Percentiles rank a stretch among this genome's conserved stretches.
phyloP scores from a whole-genome alignment of 2,888 invertebrate species.

The Rhyacophila evoluta region DNA sequence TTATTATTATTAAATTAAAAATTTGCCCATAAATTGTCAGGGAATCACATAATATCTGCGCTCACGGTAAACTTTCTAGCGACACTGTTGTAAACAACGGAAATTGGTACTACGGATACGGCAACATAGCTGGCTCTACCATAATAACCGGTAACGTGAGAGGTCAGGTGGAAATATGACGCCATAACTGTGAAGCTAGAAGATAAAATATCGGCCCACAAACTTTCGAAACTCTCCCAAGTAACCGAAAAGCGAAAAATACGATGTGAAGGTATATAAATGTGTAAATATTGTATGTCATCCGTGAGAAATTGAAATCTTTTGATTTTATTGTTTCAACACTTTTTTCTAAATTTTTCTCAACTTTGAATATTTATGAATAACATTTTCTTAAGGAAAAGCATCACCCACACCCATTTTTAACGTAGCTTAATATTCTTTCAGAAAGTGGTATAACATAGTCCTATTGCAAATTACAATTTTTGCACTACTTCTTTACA shows the following conservation, averaged over 20 bases:
- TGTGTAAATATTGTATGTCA: slow-evolving; percentile 6
- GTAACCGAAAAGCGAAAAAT: not conserved
- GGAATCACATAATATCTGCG: not conserved
- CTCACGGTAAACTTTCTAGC: not conserved
- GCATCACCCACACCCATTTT: not conserved
- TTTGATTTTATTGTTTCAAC: not conserved
- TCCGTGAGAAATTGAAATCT: not conserved
- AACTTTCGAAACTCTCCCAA: slow-evolving; percentile 3
- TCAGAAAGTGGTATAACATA: not conserved
- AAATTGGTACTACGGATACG: slow-evolving; percentile 39
- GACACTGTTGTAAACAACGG: slow-evolving; percentile 42
- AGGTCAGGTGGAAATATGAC: slow-evolving; percentile 49
- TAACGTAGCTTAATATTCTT: no score
- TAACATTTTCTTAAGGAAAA: not conserved
- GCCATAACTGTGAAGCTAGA: slow-evolving; percentile 30
- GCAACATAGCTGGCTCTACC: slow-evolving; percentile 13
- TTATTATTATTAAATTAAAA: not conserved
- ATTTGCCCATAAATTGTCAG: not conserved
- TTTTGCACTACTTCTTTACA: no score
- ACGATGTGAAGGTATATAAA: not conserved
- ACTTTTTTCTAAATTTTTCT: not conserved
- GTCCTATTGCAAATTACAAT: not conserved
- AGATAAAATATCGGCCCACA: slow-evolving; percentile 32
- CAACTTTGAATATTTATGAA: not conserved
- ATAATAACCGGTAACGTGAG: slow-evolving; percentile 40